Conservation (phyloP, 2,113 vertebrate species). For the Actinemys pallida region DNA sequence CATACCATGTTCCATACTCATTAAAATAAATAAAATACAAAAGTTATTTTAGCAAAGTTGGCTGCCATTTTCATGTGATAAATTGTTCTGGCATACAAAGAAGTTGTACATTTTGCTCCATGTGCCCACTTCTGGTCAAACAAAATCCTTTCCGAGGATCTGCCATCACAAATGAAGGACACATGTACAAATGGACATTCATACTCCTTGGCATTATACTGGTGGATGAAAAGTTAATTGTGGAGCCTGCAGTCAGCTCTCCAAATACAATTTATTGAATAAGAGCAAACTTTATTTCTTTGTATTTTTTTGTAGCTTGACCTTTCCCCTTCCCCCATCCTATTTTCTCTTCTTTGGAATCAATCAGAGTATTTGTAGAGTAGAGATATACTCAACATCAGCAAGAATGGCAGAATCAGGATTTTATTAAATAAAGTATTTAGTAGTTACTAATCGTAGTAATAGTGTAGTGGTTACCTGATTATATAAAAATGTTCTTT, state of each 20-base stretch:
- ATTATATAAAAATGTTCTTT: neutral
- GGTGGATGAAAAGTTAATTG: neutral
- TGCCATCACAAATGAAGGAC: constrained; percentile 9
- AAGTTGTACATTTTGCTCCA: neutral
- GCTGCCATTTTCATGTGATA: neutral
- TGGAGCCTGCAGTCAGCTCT: neutral
- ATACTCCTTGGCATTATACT: neutral
- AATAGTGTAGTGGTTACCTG: neutral
- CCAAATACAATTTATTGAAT: neutral
- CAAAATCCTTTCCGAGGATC: constrained; percentile 3
- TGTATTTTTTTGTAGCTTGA: neutral
- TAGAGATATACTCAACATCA: neutral
- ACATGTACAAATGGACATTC: neutral
- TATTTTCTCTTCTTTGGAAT: neutral
- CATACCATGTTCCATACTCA: neutral
- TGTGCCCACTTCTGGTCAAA: constrained; percentile 6
- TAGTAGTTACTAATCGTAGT: neutral
- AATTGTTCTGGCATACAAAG: neutral
- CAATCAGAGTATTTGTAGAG: neutral
- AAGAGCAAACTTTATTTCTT: neutral
- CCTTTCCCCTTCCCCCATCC: neutral
- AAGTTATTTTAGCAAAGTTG: neutral
- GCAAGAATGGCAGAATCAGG: neutral
- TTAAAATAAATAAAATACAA: neutral
- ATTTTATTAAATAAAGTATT: neutral